Percentiles rank a stretch among this genome's conserved stretches.
Conservation (phyloP, 2,797 vertebrate species). For the Numenius phaeopus region DNA sequence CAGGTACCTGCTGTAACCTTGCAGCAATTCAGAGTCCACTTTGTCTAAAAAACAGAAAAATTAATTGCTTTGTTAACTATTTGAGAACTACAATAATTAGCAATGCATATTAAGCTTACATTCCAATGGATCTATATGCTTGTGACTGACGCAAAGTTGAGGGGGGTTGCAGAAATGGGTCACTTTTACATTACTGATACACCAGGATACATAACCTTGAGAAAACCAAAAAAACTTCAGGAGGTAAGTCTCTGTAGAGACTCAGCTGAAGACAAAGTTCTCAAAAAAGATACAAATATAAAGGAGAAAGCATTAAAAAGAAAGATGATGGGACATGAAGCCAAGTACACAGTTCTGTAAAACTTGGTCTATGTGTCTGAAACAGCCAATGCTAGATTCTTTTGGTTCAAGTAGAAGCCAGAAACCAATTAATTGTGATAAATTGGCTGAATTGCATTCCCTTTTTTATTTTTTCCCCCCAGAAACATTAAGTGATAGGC, state of each 20-base stretch:
- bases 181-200: neutral
- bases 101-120: neutral
- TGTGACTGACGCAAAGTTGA: neutral
- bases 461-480: neutral
- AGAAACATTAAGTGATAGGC: neutral
- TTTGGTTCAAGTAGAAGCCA: neutral
- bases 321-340: neutral
- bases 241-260: neutral
- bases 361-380: neutral
- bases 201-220: neutral
- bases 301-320: neutral
- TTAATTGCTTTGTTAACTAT: neutral
- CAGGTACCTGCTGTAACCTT: slow-evolving; percentile 85
- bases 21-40: slow-evolving; percentile 90
- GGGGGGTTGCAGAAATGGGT: neutral
- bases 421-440: neutral
- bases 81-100: neutral
- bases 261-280: neutral
- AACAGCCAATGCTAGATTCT: neutral
- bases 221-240: neutral
- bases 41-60: slow-evolving; percentile 79
- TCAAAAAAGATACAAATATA: neutral
- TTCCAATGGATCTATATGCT: neutral
- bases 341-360: neutral
- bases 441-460: neutral